Percentiles rank a stretch among this genome's conserved stretches.
Evolutionary conservation across 2,888 invertebrate genomes (phyloP).

Genomic region (Cryptocheilus praepositus): DNA sequence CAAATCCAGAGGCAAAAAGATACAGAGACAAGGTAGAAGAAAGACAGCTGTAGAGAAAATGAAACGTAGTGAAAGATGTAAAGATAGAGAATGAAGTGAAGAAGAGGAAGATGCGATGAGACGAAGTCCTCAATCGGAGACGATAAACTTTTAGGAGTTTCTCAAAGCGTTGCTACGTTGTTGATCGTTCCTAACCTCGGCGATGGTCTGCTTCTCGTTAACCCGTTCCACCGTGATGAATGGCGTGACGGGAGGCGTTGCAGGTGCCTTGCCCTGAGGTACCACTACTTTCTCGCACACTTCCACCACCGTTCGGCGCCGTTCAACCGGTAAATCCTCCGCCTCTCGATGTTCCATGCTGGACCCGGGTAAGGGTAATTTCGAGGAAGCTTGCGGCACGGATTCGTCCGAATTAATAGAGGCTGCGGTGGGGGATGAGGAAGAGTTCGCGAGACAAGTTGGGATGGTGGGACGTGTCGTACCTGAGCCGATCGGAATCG

Average conservation of each 20-base stretch:
- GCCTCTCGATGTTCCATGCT: conserved; percentile 45
- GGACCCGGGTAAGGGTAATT: conserved; percentile 15
- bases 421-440: conserved; percentile 20
- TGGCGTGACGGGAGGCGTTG: conserved; percentile 61
- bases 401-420: conserved; percentile 3
- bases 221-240: conserved; percentile 67
- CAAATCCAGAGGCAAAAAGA: conserved; percentile 29
- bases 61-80: conserved; percentile 29
- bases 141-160: conserved; percentile 46
- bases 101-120: conserved; percentile 33
- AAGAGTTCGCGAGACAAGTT: conserved; percentile 12
- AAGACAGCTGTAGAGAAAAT: conserved; percentile 28
- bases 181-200: conserved; percentile 64
- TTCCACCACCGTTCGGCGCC: conserved; percentile 68
- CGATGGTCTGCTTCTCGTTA: conserved; percentile 52
- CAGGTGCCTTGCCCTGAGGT: conserved; percentile 56
- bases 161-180: conserved; percentile 47
- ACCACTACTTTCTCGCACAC: conserved; percentile 69
- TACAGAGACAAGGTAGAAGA: conserved; percentile 28
- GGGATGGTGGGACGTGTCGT: conserved; percentile 6
- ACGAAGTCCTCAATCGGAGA: conserved; percentile 12
- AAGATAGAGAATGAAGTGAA: conserved; percentile 25
- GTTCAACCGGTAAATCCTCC: conserved; percentile 53
- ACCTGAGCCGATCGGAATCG: conserved; percentile 43
- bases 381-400: conserved; percentile 5